These are phyloP conservation scores for Dryadula phaetusa DNA, from an alignment of 2,888 invertebrate genomes.

Conservation along the genomic window DNA sequence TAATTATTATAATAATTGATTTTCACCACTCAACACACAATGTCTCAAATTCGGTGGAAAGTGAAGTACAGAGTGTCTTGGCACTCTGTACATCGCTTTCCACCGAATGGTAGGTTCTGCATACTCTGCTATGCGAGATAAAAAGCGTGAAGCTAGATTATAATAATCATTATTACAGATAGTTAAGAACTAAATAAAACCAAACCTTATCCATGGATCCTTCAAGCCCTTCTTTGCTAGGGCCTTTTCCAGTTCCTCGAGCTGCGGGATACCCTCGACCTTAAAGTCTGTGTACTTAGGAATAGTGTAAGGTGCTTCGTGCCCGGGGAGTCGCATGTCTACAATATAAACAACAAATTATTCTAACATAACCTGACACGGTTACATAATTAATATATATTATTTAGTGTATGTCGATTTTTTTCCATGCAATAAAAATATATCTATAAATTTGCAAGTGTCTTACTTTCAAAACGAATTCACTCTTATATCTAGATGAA, in stretches of 20 bases:
- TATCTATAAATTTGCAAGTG: not conserved
- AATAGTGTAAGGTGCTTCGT: constrained; percentile 84
- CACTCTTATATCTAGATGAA: not conserved
- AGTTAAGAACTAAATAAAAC: too few species aligned
- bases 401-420: not conserved
- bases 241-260: constrained; percentile 86
- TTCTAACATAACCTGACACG: constrained; percentile 24
- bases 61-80: too few species aligned
- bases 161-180: too few species aligned
- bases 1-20: too few species aligned
- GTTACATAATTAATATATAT: constrained; percentile 39
- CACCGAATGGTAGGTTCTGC: too few species aligned
- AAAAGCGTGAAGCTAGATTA: too few species aligned
- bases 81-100: too few species aligned
- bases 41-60: too few species aligned
- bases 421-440: not conserved
- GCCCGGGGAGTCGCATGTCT: constrained; percentile 72
- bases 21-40: too few species aligned
- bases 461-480: not conserved
- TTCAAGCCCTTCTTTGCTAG: constrained; percentile 89
- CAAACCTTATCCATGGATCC: constrained; percentile 94
- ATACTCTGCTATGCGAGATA: not conserved
- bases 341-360: constrained; percentile 7
- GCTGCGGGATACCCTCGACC: constrained; percentile 87
- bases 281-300: constrained; percentile 90